These are phyloP conservation scores for Limnodromus scolopaceus DNA, from an alignment of 2,797 vertebrate species.

Conservation along the genomic window DNA sequence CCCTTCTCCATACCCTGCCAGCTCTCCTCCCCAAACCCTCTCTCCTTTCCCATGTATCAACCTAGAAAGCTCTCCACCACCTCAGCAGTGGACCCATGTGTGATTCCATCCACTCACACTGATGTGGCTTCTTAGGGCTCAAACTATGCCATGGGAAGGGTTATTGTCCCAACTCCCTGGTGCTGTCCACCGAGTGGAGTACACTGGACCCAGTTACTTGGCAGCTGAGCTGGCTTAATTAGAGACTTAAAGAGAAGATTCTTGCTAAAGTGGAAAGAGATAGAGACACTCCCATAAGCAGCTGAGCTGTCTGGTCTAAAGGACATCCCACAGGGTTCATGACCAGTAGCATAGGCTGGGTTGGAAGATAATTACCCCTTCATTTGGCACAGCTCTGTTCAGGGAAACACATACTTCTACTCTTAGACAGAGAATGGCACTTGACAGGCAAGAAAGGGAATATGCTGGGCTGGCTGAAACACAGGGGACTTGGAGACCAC, in stretches of 20 bases:
- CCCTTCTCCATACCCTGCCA: not conserved
- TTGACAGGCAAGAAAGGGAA: not conserved
- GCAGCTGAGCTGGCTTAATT: not conserved
- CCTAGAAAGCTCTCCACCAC: not conserved
- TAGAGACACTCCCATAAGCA: not conserved
- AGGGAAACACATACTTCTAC: not conserved
- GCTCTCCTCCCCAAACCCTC: not conserved
- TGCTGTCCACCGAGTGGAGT: not conserved
- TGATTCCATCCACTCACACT: not conserved
- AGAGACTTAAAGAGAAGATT: not conserved
- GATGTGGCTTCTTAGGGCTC: not conserved
- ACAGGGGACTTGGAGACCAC: accelerated
- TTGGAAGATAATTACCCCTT: not conserved
- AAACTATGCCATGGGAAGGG: not conserved
- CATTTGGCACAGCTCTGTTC: accelerated
- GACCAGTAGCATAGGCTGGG: not conserved
- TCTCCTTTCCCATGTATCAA: not conserved
- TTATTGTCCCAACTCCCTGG: not conserved
- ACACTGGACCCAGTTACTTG: not conserved
- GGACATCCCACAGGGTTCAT: not conserved
- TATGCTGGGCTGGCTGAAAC: not conserved
- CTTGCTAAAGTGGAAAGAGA: not conserved
- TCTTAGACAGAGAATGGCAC: not conserved
- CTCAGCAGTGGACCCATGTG: not conserved
- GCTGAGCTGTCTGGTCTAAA: not conserved